Evolutionary conservation across 2,797 vertebrate genomes (phyloP).

Genomic region (Cyclopterus lumpus): DNA sequence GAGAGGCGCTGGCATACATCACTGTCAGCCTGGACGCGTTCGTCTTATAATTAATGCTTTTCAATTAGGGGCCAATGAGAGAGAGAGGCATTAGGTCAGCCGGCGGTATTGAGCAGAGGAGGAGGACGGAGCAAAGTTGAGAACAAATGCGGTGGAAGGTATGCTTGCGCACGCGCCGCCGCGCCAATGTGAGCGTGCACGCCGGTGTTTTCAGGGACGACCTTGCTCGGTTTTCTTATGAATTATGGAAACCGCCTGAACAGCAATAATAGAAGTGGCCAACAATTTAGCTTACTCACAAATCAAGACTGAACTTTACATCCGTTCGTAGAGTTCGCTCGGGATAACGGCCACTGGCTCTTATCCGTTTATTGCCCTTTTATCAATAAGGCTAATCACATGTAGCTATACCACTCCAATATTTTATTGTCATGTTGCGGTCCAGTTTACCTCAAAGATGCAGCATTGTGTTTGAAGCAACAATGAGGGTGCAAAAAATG

Average conservation of each 20-base stretch:
- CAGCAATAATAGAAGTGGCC: neutral
- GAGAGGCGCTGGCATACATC: slow-evolving; percentile 66
- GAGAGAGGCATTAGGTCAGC: slow-evolving; percentile 57
- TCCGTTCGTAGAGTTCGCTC: neutral
- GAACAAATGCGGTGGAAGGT: slow-evolving; percentile 24
- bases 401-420: neutral
- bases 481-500: neutral
- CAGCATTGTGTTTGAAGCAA: neutral
- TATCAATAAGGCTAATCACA: neutral
- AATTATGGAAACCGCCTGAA: neutral
- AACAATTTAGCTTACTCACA: neutral
- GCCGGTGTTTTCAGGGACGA: neutral
- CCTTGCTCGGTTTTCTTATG: neutral
- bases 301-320: neutral
- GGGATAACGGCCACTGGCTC: neutral
- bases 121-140: slow-evolving; percentile 25
- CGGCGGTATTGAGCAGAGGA: slow-evolving; percentile 11
- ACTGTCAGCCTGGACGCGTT: slow-evolving; percentile 67
- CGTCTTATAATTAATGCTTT: slow-evolving; percentile 76
- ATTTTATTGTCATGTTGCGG: neutral
- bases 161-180: slow-evolving; percentile 6
- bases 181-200: neutral
- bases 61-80: slow-evolving; percentile 73
- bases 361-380: neutral
- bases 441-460: neutral